Evolutionary conservation across 2,113 vertebrate species (phyloP).

Genomic region (Propithecus coquereli): DNA sequence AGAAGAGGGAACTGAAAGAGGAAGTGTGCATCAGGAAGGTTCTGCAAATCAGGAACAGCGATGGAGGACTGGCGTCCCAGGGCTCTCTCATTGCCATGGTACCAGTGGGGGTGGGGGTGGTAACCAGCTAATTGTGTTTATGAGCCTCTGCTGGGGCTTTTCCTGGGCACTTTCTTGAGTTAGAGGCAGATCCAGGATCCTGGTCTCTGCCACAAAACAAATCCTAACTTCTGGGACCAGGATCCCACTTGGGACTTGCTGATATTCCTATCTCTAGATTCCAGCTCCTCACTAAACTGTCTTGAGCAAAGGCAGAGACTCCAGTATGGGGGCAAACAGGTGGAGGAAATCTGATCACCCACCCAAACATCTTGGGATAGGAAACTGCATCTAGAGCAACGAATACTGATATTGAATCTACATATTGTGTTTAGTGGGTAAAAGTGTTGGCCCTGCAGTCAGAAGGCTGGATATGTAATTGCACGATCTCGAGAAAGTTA

Average conservation of each 20-base stretch:
- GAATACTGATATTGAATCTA: not conserved
- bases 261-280: not conserved
- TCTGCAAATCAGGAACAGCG: not conserved
- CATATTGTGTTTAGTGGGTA: not conserved
- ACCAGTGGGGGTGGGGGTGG: not conserved
- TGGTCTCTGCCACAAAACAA: not conserved
- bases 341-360: not conserved
- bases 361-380: not conserved
- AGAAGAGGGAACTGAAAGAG: not conserved
- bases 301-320: not conserved
- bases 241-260: not conserved
- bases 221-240: not conserved
- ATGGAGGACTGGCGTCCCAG: not conserved
- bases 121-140: not conserved
- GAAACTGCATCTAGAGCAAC: not conserved
- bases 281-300: not conserved
- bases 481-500: not conserved
- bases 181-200: not conserved
- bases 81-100: not conserved
- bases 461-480: not conserved
- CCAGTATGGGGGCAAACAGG: not conserved
- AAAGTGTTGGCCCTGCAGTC: not conserved
- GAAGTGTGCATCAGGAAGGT: slow-evolving; percentile 23
- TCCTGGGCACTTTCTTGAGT: not conserved
- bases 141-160: not conserved